Conservation (phyloP, 2,888 invertebrate species). For the Dimorphilus gyrociliatus region DNA sequence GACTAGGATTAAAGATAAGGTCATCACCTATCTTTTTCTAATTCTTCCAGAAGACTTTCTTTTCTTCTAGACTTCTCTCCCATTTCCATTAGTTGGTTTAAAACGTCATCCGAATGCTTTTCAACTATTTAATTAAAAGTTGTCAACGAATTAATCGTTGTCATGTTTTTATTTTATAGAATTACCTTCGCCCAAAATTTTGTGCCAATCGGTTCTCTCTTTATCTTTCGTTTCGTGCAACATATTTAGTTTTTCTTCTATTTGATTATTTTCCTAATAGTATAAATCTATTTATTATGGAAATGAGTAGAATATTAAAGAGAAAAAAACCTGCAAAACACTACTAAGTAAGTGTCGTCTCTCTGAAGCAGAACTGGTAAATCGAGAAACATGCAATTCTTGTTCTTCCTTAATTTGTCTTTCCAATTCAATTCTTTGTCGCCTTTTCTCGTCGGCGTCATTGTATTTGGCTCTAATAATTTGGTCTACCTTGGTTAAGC, state of each 20-base stretch:
- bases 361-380: no score
- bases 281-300: no score
- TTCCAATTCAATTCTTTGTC: conserved; percentile 21
- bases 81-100: conserved; percentile 20
- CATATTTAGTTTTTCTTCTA: no score
- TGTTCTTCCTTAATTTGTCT: conserved; percentile 19
- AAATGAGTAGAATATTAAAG: no score
- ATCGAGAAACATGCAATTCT: conserved; percentile 20
- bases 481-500: not conserved
- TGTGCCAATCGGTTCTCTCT: no score
- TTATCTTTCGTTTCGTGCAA: no score
- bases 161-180: not conserved
- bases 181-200: no score
- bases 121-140: no score
- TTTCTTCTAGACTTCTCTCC: conserved; percentile 26
- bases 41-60: conserved; percentile 25
- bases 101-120: conserved; percentile 16
- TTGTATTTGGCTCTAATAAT: conserved; percentile 1
- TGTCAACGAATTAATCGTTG: not conserved
- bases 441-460: conserved; percentile 18
- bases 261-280: no score
- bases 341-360: conserved; percentile 20
- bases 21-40: conserved; percentile 27
- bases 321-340: no score
- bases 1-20: conserved; percentile 2